Percentiles rank a stretch among this genome's conserved stretches.
Conservation (phyloP, 2,113 vertebrate genomes). For the Pseudorhombus dupliciocellatus region DNA sequence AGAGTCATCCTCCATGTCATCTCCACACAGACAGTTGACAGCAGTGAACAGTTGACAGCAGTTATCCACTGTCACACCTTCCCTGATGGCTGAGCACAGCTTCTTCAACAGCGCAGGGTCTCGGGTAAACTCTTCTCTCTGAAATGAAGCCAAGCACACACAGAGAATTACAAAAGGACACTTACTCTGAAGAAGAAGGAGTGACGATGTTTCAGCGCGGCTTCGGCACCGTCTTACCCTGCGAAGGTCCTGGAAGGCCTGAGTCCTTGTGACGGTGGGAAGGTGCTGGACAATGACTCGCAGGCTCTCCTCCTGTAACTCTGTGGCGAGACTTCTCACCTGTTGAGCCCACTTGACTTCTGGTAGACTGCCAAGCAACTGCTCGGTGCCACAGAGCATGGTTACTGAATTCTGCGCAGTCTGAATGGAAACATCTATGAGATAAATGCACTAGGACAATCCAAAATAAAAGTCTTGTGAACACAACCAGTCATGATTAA, state of each 20-base stretch:
- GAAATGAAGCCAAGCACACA: constrained; percentile 12
- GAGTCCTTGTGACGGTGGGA: constrained; percentile 80
- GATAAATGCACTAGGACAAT: constrained; percentile 31
- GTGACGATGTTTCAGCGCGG: too few relatives aligned
- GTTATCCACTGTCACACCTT: constrained; percentile 88
- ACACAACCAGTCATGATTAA: background rate
- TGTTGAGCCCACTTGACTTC: constrained; percentile 93
- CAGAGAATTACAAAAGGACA: background rate
- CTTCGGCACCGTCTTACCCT: constrained; percentile 79
- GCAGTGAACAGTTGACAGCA: constrained; percentile 88
- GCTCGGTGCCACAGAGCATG: constrained; percentile 88
- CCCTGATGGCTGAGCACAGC: constrained; percentile 87
- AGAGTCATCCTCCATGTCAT: constrained; percentile 44
- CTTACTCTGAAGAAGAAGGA: background rate
- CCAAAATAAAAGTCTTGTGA: constrained; percentile 34
- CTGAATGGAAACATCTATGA: constrained; percentile 74
- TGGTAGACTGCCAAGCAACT: constrained; percentile 87
- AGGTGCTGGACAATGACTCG: constrained; percentile 85
- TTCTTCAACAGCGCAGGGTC: constrained; percentile 88
- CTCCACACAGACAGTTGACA: constrained; percentile 79
- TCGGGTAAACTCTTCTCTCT: constrained; percentile 92
- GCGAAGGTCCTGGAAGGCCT: constrained; percentile 85
- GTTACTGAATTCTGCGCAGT: constrained; percentile 85
- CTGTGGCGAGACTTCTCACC: constrained; percentile 82
- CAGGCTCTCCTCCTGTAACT: constrained; percentile 87